Conservation (phyloP, 2,113 vertebrate species). For the Pseudopipra pipra region DNA sequence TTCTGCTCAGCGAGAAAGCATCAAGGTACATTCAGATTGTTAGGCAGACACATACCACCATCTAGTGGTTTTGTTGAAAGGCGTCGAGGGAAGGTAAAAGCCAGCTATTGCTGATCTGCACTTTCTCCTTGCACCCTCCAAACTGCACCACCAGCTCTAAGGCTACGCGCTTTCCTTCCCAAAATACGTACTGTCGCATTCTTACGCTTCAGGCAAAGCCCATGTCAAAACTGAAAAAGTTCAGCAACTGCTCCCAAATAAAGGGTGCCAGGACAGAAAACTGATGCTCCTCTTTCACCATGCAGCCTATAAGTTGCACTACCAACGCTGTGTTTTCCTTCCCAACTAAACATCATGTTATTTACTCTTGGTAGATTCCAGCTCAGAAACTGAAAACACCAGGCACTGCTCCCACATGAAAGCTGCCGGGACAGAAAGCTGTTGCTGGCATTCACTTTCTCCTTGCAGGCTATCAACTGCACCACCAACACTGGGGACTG, state of each 20-base stretch:
- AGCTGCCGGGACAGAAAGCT: background rate
- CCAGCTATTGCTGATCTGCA: background rate
- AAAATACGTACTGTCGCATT: background rate
- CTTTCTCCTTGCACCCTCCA: background rate
- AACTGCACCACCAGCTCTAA: background rate
- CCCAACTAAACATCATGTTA: background rate
- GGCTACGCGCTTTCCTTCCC: background rate
- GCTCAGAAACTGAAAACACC: background rate
- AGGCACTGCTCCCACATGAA: background rate
- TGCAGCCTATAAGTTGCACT: background rate
- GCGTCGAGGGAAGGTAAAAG: background rate
- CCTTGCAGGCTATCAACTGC: background rate
- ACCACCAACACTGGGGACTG: too few species aligned
- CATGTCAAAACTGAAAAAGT: background rate
- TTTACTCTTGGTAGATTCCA: background rate
- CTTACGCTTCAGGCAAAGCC: background rate
- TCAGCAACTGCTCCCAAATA: background rate
- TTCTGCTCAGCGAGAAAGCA: background rate
- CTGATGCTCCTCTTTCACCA: background rate
- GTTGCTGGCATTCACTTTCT: background rate
- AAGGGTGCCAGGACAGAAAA: background rate
- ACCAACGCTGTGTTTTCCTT: background rate
- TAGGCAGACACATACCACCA: background rate
- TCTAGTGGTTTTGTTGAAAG: background rate
- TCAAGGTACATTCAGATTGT: background rate